A percentile compares a stretch with the other conserved stretches of the same genome.
phyloP scores from a whole-genome alignment of 2,888 invertebrate genomes.

The Lomographa bimaculata region DNA sequence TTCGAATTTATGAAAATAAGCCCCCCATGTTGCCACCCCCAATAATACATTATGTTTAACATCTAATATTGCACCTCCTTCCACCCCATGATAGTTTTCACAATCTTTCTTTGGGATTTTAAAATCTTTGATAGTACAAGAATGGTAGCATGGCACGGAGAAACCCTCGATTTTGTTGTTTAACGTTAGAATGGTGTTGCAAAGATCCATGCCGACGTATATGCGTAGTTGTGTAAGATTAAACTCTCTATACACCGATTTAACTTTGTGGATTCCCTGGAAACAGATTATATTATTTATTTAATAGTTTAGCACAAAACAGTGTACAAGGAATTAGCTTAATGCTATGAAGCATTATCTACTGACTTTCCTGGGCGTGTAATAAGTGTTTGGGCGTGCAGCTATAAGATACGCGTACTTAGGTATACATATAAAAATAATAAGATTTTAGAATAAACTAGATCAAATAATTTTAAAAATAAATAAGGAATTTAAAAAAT shows the following conservation, averaged over 20 bases:
- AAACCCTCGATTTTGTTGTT: constrained; percentile 35
- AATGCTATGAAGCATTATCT: too few species aligned
- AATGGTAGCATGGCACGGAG: constrained; percentile 58
- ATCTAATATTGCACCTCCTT: constrained; percentile 55
- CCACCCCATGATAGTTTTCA: constrained; percentile 48
- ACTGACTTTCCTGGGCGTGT: too few species aligned
- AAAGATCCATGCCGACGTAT: constrained; percentile 43
- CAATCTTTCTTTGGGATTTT: constrained; percentile 31
- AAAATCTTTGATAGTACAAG: constrained; percentile 44
- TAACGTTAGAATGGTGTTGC: constrained; percentile 41
- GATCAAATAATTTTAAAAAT: too few species aligned
- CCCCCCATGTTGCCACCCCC: constrained; percentile 63
- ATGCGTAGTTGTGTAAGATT: constrained; percentile 47
- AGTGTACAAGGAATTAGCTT: too few species aligned
- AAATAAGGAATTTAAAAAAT: too few species aligned
- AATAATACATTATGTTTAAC: constrained; percentile 39
- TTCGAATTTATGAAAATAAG: constrained; percentile 25
- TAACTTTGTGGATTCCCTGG: constrained; percentile 39
- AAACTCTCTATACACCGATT: constrained; percentile 27
- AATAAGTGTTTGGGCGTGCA: too few species aligned
- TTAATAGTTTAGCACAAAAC: too few species aligned
- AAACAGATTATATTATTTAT: constrained; percentile 14
- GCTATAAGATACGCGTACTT: too few species aligned
- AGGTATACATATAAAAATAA: too few species aligned
- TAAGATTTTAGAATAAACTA: too few species aligned